These are phyloP conservation scores for Cotesia vestalis DNA, from an alignment of 1,140 invertebrate genomes.

Conservation along the genomic window DNA sequence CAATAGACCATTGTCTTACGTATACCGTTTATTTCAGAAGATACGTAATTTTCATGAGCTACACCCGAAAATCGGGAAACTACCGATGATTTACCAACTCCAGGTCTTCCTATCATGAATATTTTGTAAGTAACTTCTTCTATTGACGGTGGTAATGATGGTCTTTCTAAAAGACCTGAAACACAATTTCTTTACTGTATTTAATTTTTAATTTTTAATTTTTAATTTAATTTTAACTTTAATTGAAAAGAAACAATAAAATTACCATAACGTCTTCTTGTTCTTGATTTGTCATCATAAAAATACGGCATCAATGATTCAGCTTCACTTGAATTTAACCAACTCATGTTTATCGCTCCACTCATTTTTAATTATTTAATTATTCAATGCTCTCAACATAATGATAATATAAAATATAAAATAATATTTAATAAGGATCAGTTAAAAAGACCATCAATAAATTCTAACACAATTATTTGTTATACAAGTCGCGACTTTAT, in stretches of 20 bases:
- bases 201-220: constrained; percentile 2
- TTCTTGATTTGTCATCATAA: constrained; percentile 59
- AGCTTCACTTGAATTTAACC: constrained; percentile 63
- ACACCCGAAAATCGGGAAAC: constrained; percentile 67
- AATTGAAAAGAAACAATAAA: not conserved
- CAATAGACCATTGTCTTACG: constrained; percentile 69
- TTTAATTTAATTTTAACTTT: not conserved
- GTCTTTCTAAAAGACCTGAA: constrained; percentile 68
- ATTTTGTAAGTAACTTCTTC: constrained; percentile 72
- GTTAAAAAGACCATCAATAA: too few species aligned
- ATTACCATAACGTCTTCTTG: constrained; percentile 62
- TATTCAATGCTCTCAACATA: too few species aligned
- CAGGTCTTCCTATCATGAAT: constrained; percentile 68
- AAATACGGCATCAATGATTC: constrained; percentile 64
- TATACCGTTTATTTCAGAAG: constrained; percentile 70
- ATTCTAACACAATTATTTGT: too few species aligned
- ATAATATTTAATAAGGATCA: too few species aligned
- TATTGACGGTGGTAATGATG: constrained; percentile 61
- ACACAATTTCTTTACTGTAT: constrained; percentile 14
- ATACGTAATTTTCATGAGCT: constrained; percentile 48
- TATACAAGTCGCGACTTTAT: too few species aligned
- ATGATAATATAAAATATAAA: too few species aligned
- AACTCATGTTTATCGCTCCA: constrained; percentile 56
- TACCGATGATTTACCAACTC: constrained; percentile 69
- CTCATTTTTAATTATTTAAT: constrained; percentile 27